A percentile compares a stretch with the other conserved stretches of the same genome.
These are phyloP conservation scores for Meiosimyza decipiens DNA, from an alignment of 2,888 invertebrate species.

Conservation along the genomic window DNA sequence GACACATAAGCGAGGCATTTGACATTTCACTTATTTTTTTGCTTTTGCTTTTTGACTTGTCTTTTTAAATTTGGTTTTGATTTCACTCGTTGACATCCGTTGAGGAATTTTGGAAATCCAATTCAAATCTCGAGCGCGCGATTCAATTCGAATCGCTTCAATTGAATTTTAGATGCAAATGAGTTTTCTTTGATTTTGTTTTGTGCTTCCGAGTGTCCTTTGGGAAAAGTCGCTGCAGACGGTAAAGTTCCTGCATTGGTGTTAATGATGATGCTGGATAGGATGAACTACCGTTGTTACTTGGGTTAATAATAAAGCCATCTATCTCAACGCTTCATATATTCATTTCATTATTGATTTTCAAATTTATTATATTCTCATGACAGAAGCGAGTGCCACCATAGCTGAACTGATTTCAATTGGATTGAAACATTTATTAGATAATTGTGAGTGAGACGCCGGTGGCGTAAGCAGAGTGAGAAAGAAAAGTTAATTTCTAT, in stretches of 20 bases:
- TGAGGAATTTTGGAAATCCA: slow-evolving; percentile 56
- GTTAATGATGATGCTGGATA: neutral
- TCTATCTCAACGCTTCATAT: too few species aligned
- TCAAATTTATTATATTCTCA: too few species aligned
- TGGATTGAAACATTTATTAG: too few species aligned
- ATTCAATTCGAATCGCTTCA: slow-evolving; percentile 43
- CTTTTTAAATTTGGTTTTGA: slow-evolving; percentile 45
- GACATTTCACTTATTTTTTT: slow-evolving; percentile 37
- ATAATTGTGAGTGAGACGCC: too few species aligned
- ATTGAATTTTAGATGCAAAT: slow-evolving; percentile 65
- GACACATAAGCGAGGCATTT: slow-evolving; percentile 53
- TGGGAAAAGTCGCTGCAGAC: neutral
- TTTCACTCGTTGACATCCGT: slow-evolving; percentile 53
- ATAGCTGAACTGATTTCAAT: too few species aligned
- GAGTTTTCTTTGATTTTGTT: slow-evolving; percentile 49
- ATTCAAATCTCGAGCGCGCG: slow-evolving; percentile 53
- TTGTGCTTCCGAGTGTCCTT: slow-evolving; percentile 38
- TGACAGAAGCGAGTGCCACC: too few species aligned
- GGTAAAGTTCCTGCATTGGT: neutral
- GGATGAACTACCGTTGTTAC: neutral
- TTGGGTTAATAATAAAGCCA: too few species aligned
- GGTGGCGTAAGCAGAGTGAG: too few species aligned
- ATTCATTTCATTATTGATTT: too few species aligned
- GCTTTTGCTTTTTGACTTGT: slow-evolving; percentile 20
- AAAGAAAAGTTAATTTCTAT: neutral